Evolutionary conservation across 2,888 invertebrate genomes (phyloP).

Genomic region (Euphydryas editha): DNA sequence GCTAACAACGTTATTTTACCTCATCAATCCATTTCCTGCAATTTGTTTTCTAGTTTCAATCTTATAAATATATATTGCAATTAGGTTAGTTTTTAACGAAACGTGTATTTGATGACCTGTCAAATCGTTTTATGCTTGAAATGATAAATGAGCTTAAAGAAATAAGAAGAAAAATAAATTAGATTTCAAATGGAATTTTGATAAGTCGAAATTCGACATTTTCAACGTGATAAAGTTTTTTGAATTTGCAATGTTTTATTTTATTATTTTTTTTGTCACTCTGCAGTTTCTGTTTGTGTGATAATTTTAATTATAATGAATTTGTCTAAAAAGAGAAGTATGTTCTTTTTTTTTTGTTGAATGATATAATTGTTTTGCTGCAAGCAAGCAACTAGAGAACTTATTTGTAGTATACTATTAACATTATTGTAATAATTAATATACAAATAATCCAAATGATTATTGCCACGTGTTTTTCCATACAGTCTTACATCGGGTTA

Average conservation of each 20-base stretch:
- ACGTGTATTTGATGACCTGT: conserved; percentile 29
- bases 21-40: conserved; percentile 48
- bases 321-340: too few relatives aligned
- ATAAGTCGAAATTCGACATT: background rate
- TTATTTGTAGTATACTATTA: too few relatives aligned
- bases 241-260: background rate
- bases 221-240: background rate
- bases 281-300: too few relatives aligned
- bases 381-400: too few relatives aligned
- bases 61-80: background rate
- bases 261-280: background rate
- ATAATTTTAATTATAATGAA: too few relatives aligned
- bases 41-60: conserved; percentile 26
- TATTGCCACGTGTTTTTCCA: too few relatives aligned
- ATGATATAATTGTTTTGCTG: too few relatives aligned
- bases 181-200: conserved; percentile 20
- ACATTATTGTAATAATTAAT: too few relatives aligned
- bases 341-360: too few relatives aligned
- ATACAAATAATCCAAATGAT: too few relatives aligned
- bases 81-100: conserved; percentile 11
- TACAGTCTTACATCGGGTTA: too few relatives aligned
- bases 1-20: conserved; percentile 54
- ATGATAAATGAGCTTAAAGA: conserved; percentile 33
- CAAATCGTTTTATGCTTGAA: conserved; percentile 25
- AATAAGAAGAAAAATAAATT: conserved; percentile 22